Evolutionary conservation across 2,113 vertebrate genomes (phyloP), one percentile per base, ranked within the genome.

Genomic region (Sinocyclocheilus anophthalmus): DNA sequence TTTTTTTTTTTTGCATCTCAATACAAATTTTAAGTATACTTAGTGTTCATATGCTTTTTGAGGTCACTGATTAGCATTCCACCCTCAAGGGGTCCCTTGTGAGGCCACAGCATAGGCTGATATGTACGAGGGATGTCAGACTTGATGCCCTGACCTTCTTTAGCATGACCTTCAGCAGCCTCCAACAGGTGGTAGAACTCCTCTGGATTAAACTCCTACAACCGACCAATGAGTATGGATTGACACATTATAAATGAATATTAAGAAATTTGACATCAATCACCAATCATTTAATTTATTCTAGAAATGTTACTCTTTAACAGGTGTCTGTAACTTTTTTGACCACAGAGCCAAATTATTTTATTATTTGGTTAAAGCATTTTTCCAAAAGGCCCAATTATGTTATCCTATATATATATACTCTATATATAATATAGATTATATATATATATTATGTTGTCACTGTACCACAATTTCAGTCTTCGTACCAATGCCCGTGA

Each of bases 181-280:
- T 99, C 97, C 90, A 99, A 92, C 90, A 99, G 92, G 90, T 99
- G 98, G 91, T 99, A 99, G 91, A 99, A 99, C 94, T 99, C 97
- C 91, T 99, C 98, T 0, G 98, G 98, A 88, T 99, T 97, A 94
- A 99, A 99, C 91, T 99, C 98, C 98, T 99, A 86, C n/a, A 87
- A 24, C 12, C 45, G 0, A 75, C 9, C 7, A 84, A 9, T 18
- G 5, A 77, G 57, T 53, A 33, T 16, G 24, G n/a, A n/a, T n/a
- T n/a, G n/a, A n/a, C 20, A 45, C 39, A 75, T 42, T 22, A 76
- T 37, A 37, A n/a, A n/a, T 37, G 16, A 69, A 69, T 1, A 70
- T 37, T 20, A 20, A 70, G n/a, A n/a, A 37, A 69, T 69, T 3
- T 69, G 65, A 69, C 14, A 69, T 30, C 8, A 33, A 69, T 69